These are phyloP conservation scores for Protonemura montana DNA, from an alignment of 2,888 invertebrate species.

Conservation along the genomic window DNA sequence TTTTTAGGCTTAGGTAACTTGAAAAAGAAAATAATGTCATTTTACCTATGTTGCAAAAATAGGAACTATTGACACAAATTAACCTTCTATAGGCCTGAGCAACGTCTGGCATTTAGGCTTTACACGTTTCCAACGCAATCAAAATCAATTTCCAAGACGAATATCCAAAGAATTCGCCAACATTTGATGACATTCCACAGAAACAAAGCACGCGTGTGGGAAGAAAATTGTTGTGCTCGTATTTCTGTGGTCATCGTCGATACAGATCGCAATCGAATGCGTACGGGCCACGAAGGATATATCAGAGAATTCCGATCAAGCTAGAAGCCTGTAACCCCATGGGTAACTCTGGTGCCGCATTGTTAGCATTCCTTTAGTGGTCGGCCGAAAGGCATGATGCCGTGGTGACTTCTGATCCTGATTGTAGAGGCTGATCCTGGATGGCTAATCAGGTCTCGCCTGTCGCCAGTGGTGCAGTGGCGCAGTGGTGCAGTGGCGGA, in stretches of 20 bases:
- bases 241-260: not conserved
- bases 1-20: too few species aligned
- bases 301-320: not conserved
- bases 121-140: not conserved
- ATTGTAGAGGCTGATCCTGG: not conserved
- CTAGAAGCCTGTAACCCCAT: not conserved
- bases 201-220: not conserved
- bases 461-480: too few species aligned
- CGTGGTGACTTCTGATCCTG: not conserved
- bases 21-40: too few species aligned
- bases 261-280: not conserved
- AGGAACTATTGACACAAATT: too few species aligned
- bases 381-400: not conserved
- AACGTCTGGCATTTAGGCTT: too few species aligned
- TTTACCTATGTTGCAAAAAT: too few species aligned
- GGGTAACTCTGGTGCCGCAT: not conserved
- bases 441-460: not conserved
- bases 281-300: too few species aligned
- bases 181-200: not conserved
- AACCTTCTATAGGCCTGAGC: too few species aligned
- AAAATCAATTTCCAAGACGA: not conserved
- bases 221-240: not conserved
- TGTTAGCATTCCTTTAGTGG: not conserved
- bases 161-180: not conserved
- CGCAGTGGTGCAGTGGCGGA: too few species aligned